Evolutionary conservation across 2,888 invertebrate species (phyloP).

Genomic region (Chrysina gloriosa): DNA sequence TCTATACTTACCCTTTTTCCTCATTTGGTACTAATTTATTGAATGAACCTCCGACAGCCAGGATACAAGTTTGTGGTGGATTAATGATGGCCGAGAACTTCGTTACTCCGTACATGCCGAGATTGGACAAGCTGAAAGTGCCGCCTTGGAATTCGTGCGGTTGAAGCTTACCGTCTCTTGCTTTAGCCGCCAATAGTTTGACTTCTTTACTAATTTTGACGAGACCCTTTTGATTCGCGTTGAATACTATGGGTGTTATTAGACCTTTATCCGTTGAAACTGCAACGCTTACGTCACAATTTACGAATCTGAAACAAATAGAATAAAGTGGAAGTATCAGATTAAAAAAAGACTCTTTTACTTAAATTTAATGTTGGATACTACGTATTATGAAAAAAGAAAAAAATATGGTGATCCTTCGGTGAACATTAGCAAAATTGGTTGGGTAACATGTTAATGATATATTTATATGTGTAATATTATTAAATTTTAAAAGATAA

Average conservation of each 20-base stretch:
- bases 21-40: constrained; percentile 80
- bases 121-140: constrained; percentile 92
- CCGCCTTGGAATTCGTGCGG: constrained; percentile 98
- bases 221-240: constrained; percentile 91
- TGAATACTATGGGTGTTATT: constrained; percentile 95
- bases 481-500: no score
- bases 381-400: no score
- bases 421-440: no score
- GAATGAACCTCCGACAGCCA: constrained; percentile 89
- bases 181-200: constrained; percentile 84
- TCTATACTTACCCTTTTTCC: constrained; percentile 76
- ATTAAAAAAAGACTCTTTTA: no score
- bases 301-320: constrained; percentile 85
- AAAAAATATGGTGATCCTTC: no score
- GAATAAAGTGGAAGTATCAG: no score
- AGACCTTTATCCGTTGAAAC: constrained; percentile 95
- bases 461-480: no score
- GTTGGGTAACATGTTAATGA: no score
- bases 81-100: constrained; percentile 95
- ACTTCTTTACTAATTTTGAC: constrained; percentile 84
- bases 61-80: constrained; percentile 94
- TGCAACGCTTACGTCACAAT: constrained; percentile 96
- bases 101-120: constrained; percentile 93
- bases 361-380: no score
- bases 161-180: constrained; percentile 88